Conservation (phyloP, 2,797 vertebrate species). For the Pseudotriccus pelzelni region DNA sequence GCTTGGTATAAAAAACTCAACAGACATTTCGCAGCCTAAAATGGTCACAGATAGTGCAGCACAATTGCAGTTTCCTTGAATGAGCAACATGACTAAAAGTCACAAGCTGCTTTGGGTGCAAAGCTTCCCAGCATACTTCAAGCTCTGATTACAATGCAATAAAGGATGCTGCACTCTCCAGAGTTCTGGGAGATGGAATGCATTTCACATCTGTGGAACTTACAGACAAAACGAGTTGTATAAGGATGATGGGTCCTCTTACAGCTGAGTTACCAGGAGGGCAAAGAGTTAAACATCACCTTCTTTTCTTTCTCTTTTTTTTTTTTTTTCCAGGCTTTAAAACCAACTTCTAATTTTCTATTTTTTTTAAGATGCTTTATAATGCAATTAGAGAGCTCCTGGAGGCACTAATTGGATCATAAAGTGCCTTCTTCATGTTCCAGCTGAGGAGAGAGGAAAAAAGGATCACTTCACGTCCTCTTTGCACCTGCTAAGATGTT, state of each 20-base stretch:
- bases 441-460: conserved; percentile 54
- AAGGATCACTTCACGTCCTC: conserved; percentile 44
- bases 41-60: background rate
- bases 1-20: background rate
- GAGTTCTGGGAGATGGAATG: background rate
- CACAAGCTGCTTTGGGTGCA: accelerated
- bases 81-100: accelerated
- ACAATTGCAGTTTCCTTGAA: background rate
- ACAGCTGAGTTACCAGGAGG: background rate
- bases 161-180: background rate
- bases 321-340: background rate
- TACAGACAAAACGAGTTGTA: background rate
- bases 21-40: background rate
- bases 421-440: conserved; percentile 66
- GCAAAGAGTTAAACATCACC: conserved; percentile 8
- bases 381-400: conserved; percentile 69
- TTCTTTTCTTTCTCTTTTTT: background rate
- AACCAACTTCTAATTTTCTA: background rate
- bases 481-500: conserved; percentile 59
- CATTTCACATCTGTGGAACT: background rate
- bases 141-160: background rate
- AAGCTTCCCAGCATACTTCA: background rate
- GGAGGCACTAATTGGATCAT: conserved; percentile 69
- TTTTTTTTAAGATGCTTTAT: conserved; percentile 32
- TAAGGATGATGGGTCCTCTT: background rate